These are phyloP conservation scores for Aplocera efformata DNA, from an alignment of 2,888 invertebrate genomes.

Conservation along the genomic window DNA sequence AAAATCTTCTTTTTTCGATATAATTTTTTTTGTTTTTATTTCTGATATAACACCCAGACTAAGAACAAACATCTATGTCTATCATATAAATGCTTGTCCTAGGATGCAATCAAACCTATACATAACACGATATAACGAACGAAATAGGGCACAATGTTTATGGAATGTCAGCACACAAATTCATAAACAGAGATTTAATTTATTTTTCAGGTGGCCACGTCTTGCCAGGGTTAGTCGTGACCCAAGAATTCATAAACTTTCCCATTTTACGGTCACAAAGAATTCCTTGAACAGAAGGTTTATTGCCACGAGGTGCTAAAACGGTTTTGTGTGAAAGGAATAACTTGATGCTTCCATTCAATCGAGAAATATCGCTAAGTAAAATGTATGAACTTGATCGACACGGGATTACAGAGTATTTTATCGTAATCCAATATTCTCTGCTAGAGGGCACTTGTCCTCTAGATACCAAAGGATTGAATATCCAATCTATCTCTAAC, in stretches of 20 bases:
- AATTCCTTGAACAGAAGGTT: slow-evolving; percentile 52
- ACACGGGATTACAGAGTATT: slow-evolving; percentile 13
- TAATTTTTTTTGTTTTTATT: too few species aligned
- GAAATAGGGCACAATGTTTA: background rate
- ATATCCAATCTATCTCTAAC: slow-evolving; percentile 9
- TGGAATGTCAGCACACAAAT: slow-evolving; percentile 37
- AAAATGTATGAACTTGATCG: slow-evolving; percentile 54
- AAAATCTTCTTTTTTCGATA: too few species aligned
- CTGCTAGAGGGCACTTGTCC: slow-evolving; percentile 3
- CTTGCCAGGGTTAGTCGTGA: slow-evolving; percentile 33
- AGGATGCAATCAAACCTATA: too few species aligned
- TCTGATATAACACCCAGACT: too few species aligned
- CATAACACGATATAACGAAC: too few species aligned
- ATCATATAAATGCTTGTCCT: too few species aligned
- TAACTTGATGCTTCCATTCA: slow-evolving; percentile 49
- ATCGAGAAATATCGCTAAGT: slow-evolving; percentile 47
- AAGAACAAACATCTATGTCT: too few species aligned
- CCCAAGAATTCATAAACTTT: slow-evolving; percentile 47
- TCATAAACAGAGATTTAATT: slow-evolving; percentile 37
- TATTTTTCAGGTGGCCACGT: slow-evolving; percentile 33
- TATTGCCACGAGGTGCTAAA: slow-evolving; percentile 48
- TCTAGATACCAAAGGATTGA: slow-evolving; percentile 11
- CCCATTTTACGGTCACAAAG: slow-evolving; percentile 52
- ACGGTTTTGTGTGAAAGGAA: slow-evolving; percentile 53
- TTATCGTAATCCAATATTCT: slow-evolving; percentile 19